phyloP scores from a whole-genome alignment of 2,888 invertebrate genomes.

The Brachyopa scutellaris region DNA sequence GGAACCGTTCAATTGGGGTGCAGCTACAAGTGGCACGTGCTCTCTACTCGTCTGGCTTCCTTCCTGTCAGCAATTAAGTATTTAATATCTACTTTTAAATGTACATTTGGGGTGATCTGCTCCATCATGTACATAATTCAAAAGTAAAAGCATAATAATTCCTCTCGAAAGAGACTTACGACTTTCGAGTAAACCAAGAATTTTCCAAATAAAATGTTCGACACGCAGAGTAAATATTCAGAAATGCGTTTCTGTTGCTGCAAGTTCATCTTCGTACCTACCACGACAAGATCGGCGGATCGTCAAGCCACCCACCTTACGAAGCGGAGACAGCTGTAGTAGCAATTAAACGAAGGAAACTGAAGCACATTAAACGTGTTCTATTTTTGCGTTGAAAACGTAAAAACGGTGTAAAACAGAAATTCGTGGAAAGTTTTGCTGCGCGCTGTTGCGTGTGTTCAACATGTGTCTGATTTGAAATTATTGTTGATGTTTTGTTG shows the following conservation, averaged over 20 bases:
- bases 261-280: no score
- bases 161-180: constrained; percentile 4
- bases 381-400: constrained; percentile 49
- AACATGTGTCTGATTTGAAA: constrained; percentile 58
- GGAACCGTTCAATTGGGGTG: constrained; percentile 19
- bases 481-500: constrained; percentile 18
- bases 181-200: constrained; percentile 31
- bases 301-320: constrained; percentile 59
- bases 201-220: no score
- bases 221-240: constrained; percentile 11
- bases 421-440: constrained; percentile 66
- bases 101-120: constrained; percentile 27
- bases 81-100: constrained; percentile 65
- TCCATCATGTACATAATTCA: constrained; percentile 19
- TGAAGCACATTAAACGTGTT: constrained; percentile 58
- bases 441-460: constrained; percentile 37
- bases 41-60: constrained; percentile 50
- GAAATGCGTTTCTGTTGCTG: constrained; percentile 23
- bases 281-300: constrained; percentile 12
- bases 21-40: constrained; percentile 42
- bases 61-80: constrained; percentile 71
- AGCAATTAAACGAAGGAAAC: constrained; percentile 68
- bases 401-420: constrained; percentile 58
- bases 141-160: constrained; percentile 37
- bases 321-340: constrained; percentile 36